These are phyloP conservation scores for Paelopatides confundens DNA, from an alignment of 53 echinoderm and acorn worm species.

Conservation along the genomic window DNA sequence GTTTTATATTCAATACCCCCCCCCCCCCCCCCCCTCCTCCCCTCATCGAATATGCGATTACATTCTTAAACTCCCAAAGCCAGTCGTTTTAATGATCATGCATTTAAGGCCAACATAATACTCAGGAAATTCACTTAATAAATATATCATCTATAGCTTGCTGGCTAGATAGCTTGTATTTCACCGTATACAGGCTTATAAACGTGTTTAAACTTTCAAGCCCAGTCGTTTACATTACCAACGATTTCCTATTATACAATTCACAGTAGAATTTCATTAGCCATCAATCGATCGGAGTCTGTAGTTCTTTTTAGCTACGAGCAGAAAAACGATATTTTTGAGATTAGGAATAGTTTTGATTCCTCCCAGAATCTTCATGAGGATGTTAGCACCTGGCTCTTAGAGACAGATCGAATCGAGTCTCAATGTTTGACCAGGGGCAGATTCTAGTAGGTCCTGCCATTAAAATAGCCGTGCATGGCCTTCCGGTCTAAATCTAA, in stretches of 20 bases:
- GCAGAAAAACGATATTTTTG: conserved; percentile 41
- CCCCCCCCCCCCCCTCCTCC: too few relatives aligned
- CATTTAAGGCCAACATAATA: too few relatives aligned
- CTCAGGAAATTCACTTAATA: too few relatives aligned
- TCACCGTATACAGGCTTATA: too few relatives aligned
- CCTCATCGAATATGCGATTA: background rate
- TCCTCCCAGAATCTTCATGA: conserved; percentile 36
- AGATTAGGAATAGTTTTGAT: conserved; percentile 32
- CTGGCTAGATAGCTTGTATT: too few relatives aligned
- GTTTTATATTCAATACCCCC: too few relatives aligned
- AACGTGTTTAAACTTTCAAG: background rate
- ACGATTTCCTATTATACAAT: background rate
- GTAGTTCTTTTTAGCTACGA: background rate
- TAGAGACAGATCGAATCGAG: conserved; percentile 41
- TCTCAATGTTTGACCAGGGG: conserved; percentile 25
- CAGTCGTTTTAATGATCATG: background rate
- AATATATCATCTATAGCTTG: too few relatives aligned
- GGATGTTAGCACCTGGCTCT: conserved; percentile 37
- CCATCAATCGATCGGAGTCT: background rate
- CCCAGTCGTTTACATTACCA: background rate
- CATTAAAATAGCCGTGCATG: conserved; percentile 38
- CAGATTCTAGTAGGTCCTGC: conserved; percentile 16
- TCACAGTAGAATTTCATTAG: background rate
- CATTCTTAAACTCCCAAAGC: background rate
- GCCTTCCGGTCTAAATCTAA: conserved; percentile 35